phyloP scores from a whole-genome alignment of 1,140 invertebrate genomes.

The Limonius californicus region DNA sequence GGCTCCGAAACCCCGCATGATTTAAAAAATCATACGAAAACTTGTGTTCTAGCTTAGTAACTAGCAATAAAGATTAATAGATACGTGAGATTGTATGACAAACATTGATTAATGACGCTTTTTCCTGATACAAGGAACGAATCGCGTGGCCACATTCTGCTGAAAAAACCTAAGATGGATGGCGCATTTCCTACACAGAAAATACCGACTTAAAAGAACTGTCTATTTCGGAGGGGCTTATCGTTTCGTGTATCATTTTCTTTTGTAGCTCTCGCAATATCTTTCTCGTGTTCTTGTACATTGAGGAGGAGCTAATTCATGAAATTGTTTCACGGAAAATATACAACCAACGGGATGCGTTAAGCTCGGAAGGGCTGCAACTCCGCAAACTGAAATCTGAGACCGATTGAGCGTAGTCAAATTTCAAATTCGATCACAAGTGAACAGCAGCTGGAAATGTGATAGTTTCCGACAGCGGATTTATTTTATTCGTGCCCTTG shows the following conservation, averaged over 20 bases:
- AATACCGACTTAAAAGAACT: background rate
- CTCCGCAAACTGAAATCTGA: too few relatives aligned
- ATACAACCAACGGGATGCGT: too few relatives aligned
- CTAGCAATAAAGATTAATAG: conserved; percentile 4
- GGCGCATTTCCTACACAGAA: conserved; percentile 6
- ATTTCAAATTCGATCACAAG: too few relatives aligned
- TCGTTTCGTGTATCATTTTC: conserved; percentile 7
- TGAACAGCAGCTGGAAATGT: too few relatives aligned
- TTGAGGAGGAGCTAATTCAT: too few relatives aligned
- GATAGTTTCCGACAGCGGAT: too few relatives aligned
- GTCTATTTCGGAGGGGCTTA: conserved; percentile 4
- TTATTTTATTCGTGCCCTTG: too few relatives aligned
- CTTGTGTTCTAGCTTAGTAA: conserved; percentile 4
- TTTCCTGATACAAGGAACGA: background rate
- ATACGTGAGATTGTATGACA: conserved; percentile 5
- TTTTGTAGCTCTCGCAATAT: conserved; percentile 1
- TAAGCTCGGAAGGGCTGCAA: too few relatives aligned
- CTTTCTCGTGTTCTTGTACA: background rate
- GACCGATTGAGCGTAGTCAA: too few relatives aligned
- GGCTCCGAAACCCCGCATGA: background rate
- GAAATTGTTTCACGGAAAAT: too few relatives aligned
- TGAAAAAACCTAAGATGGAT: conserved; percentile 2
- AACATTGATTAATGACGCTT: conserved; percentile 7
- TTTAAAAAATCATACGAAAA: conserved; percentile 3
- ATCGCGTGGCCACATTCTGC: conserved; percentile 2